Evolutionary conservation across 2,113 vertebrate species (phyloP).

Genomic region (Hydrochoerus hydrochaeris): DNA sequence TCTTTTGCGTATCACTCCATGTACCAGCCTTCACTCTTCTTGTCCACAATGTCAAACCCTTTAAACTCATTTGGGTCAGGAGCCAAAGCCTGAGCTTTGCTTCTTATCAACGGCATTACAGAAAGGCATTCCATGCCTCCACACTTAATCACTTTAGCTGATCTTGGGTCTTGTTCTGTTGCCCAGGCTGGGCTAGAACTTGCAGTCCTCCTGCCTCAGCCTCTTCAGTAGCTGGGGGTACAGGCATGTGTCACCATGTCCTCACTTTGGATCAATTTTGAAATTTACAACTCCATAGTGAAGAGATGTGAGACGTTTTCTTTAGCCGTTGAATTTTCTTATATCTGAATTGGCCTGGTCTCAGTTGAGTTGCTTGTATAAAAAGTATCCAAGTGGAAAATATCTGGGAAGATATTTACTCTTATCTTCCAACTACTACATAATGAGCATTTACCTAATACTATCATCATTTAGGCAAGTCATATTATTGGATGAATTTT

Average conservation of each 20-base stretch:
- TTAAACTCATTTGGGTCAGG: constrained; percentile 13
- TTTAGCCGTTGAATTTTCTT: constrained; percentile 47
- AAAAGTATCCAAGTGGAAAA: constrained; percentile 41
- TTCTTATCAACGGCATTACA: constrained; percentile 45
- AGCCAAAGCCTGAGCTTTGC: constrained; percentile 18
- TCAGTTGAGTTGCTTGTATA: constrained; percentile 9
- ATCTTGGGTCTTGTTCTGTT: not conserved
- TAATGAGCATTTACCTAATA: constrained; percentile 51
- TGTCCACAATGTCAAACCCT: not conserved
- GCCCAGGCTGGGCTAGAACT: not conserved
- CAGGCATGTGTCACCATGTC: not conserved
- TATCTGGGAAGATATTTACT: constrained; percentile 37
- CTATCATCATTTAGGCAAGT: constrained; percentile 47
- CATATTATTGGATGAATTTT: constrained; percentile 51
- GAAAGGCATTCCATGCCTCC: constrained; percentile 23
- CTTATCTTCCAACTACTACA: constrained; percentile 12
- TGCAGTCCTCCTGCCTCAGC: not conserved
- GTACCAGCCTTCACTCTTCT: not conserved
- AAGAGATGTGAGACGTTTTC: constrained; percentile 17
- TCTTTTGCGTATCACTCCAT: not conserved
- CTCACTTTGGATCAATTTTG: constrained; percentile 9
- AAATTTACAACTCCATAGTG: not conserved
- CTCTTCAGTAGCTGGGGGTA: not conserved
- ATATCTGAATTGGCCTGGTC: not conserved
- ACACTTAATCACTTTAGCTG: constrained; percentile 37